Conservation (phyloP, 2,888 invertebrate species). For the Synergus japonicus region DNA sequence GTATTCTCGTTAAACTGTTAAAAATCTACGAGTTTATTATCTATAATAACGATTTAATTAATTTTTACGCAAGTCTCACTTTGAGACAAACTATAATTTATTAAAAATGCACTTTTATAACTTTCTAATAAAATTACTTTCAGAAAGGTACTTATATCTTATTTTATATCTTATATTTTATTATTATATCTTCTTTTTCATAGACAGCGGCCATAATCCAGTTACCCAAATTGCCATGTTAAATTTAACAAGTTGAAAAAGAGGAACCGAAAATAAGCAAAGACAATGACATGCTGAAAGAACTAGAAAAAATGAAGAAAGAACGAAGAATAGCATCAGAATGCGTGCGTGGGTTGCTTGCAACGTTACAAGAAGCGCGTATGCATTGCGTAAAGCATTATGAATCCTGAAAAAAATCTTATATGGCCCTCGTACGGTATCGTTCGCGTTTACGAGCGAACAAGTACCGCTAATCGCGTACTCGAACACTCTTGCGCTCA, state of each 20-base stretch:
- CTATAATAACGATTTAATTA: neutral
- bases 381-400: constrained; percentile 34
- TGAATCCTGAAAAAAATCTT: constrained; percentile 33
- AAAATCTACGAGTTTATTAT: neutral
- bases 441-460: constrained; percentile 69
- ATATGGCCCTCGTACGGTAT: constrained; percentile 67
- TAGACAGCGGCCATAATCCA: neutral
- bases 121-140: neutral
- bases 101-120: no score
- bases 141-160: neutral
- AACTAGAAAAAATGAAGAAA: neutral
- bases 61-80: neutral
- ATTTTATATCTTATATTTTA: neutral
- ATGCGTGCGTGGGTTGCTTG: constrained; percentile 33
- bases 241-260: neutral
- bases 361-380: constrained; percentile 30
- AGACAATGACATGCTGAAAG: neutral
- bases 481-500: constrained; percentile 46
- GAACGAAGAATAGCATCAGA: neutral
- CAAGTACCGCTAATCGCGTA: constrained; percentile 74
- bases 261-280: neutral
- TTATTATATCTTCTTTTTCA: neutral
- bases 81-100: no score
- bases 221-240: neutral
- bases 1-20: neutral